Evolutionary conservation across 2,113 vertebrate species (phyloP).

Genomic region (Neoarius graeffei): DNA sequence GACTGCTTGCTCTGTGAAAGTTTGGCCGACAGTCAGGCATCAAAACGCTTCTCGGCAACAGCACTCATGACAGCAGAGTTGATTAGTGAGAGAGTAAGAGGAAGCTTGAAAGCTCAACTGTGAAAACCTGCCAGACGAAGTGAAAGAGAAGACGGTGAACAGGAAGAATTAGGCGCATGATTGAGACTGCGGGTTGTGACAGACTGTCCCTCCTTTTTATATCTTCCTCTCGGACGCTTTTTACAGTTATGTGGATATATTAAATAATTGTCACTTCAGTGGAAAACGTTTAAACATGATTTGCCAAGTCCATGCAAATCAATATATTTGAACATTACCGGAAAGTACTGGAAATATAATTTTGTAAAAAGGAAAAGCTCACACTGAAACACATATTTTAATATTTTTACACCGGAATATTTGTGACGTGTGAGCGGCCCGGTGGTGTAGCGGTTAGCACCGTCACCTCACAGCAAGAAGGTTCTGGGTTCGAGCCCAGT

Average conservation of each 20-base stretch:
- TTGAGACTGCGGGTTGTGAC: not conserved
- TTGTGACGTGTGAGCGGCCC: no score
- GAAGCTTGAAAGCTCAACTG: constrained; percentile 40
- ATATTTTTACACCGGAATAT: not conserved
- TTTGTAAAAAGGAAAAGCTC: not conserved
- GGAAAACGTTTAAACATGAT: not conserved
- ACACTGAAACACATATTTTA: constrained; percentile 1
- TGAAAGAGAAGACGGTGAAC: constrained; percentile 5
- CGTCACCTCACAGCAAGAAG: no score
- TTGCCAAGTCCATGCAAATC: not conserved
- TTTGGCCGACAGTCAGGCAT: constrained; percentile 24
- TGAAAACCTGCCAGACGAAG: constrained; percentile 30
- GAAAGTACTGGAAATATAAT: no score
- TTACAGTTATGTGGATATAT: not conserved
- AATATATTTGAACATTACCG: not conserved
- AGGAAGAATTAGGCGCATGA: not conserved
- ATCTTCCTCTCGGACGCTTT: not conserved
- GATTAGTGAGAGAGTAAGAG: constrained; percentile 19
- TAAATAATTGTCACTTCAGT: not conserved
- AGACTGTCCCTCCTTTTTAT: not conserved
- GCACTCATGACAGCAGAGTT: constrained; percentile 32
- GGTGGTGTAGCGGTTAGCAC: no score
- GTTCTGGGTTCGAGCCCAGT: no score
- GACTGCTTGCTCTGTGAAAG: constrained; percentile 31
- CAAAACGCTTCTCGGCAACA: constrained; percentile 31